phyloP scores from a whole-genome alignment of 2,797 vertebrate species.

The Alcedo quadribrachys region DNA sequence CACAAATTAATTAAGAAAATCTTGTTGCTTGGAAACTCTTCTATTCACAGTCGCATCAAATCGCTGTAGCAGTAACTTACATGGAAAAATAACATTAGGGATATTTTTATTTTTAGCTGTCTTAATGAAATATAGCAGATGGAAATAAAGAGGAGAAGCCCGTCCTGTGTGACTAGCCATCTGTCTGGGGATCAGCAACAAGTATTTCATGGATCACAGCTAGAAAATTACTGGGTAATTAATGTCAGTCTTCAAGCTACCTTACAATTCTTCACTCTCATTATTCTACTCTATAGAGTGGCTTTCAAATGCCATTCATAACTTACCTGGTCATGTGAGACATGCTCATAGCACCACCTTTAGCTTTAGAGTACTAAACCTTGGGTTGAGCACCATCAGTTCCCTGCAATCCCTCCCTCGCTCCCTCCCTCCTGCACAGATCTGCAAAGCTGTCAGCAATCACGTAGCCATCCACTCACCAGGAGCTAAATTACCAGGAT shows the following conservation, averaged over 20 bases:
- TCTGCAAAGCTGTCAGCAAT: background rate
- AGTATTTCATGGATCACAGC: conserved; percentile 42
- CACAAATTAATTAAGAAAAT: conserved; percentile 56
- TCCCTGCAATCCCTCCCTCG: background rate
- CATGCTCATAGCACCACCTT: background rate
- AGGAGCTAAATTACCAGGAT: background rate
- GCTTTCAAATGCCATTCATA: background rate
- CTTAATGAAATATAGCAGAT: conserved; percentile 72
- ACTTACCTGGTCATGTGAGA: background rate
- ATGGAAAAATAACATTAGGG: conserved; percentile 55
- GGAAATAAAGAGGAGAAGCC: conserved; percentile 66
- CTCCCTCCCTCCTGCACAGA: background rate
- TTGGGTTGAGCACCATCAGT: background rate
- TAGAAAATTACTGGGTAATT: conserved; percentile 59
- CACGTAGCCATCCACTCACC: background rate
- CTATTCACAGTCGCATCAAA: background rate
- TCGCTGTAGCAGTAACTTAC: conserved; percentile 32
- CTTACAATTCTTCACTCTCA: conserved; percentile 4
- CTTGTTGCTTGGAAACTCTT: conserved; percentile 51
- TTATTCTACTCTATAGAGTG: background rate
- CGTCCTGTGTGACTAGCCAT: conserved; percentile 51
- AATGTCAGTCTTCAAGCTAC: conserved; percentile 38
- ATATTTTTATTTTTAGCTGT: conserved; percentile 63
- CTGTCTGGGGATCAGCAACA: conserved; percentile 63
- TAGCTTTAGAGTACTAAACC: background rate